These are phyloP conservation scores for Maniola hyperantus DNA, from an alignment of 2,888 invertebrate species.

Conservation along the genomic window DNA sequence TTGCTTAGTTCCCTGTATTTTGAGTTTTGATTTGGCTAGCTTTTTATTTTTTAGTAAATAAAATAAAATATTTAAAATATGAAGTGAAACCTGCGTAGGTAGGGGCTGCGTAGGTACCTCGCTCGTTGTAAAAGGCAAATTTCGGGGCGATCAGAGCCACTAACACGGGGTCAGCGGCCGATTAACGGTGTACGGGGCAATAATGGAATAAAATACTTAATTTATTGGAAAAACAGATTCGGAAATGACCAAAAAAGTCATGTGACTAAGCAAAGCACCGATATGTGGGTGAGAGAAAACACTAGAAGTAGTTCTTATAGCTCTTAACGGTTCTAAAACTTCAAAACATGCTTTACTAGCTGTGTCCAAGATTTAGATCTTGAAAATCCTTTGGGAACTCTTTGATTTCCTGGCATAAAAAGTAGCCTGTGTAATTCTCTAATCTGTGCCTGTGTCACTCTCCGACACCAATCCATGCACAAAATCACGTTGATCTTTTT, in stretches of 20 bases:
- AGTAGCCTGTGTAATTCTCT: neutral
- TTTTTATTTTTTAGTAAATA: neutral
- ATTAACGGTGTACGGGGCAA: conserved; percentile 47
- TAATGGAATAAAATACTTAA: conserved; percentile 31
- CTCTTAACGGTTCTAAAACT: neutral
- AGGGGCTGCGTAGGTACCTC: conserved; percentile 31
- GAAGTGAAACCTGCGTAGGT: conserved; percentile 31
- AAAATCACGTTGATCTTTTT: too few species aligned
- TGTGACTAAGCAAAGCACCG: neutral
- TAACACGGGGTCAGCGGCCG: conserved; percentile 52
- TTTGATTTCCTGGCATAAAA: neutral
- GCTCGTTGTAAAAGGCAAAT: conserved; percentile 42
- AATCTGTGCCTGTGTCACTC: too few species aligned
- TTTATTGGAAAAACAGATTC: conserved; percentile 37
- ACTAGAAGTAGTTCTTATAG: neutral
- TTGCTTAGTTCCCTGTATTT: too few species aligned
- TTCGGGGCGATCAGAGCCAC: conserved; percentile 39
- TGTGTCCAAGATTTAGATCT: too few species aligned
- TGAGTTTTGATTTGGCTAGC: too few species aligned
- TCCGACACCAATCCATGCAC: neutral
- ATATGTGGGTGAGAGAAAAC: conserved; percentile 1
- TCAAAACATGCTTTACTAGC: too few species aligned
- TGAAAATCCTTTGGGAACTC: neutral
- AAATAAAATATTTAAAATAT: neutral
- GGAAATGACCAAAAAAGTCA: conserved; percentile 21